Evolutionary conservation across 2,888 invertebrate genomes (phyloP), one percentile per base, ranked within the genome.

Genomic region (Rhamnusium bicolor): DNA sequence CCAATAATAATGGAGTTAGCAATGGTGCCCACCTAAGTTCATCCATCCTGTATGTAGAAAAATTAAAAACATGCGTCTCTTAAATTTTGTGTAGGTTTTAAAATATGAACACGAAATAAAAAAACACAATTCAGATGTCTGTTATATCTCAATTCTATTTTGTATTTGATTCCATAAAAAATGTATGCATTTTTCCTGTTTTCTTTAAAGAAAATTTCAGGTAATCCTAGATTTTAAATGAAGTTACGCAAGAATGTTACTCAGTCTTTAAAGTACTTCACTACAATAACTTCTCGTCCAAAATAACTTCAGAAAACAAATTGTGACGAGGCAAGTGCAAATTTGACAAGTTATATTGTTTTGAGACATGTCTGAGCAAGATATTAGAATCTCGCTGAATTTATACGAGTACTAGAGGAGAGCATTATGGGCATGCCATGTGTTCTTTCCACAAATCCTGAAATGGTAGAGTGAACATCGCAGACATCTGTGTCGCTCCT

Each of bases 371-470:
- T 82, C 82, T 80, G 77, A 61, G 71, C 80, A 80, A 81, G 81
- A 82, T 81, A 82, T 81, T 82, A 80, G 80, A 74, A 80, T 79
- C 78, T 75, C 80, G 79, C 77, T 80, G 78, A 75, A 81, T 82
- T 82, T 83, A 79, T 81, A 82, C 79, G 73, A 78, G 77, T 78
- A 78, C 79, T 40, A n/a, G 40, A 40, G 40, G 40, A 40, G 40
- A 40, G n/a, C n/a, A 40, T 40, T 40, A 40, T 40, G 40, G 79
- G 74, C 79, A 77, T 79, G 78, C 83, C 84, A 83, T 82, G 80
- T 83, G 84, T 83, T 83, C 81, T 78, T 81, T 82, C n/a, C n/a
- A 80, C 82, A 83, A 83, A 83, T 83, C 82, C 80, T 75, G 81
- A 40, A 40, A 40, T 40, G 40, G 40, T 40, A 40, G 32, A 40